These are phyloP conservation scores for Halyomorpha halys DNA, from an alignment of 1,140 invertebrate species.

Conservation along the genomic window DNA sequence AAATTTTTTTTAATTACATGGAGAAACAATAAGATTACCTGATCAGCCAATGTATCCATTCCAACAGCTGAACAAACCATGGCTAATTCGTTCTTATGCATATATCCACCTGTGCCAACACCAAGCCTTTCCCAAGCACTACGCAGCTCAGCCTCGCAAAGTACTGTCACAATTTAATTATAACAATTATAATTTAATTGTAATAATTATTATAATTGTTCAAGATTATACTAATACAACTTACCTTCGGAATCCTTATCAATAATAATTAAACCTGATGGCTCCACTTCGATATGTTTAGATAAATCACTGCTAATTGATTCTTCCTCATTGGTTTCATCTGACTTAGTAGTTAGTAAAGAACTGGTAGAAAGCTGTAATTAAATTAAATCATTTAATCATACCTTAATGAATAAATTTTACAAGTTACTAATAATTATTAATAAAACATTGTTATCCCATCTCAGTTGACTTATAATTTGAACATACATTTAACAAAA, in stretches of 20 bases:
- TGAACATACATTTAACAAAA: too few species aligned
- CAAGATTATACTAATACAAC: not conserved
- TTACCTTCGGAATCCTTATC: constrained; percentile 24
- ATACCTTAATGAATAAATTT: not conserved
- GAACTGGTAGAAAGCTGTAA: too few species aligned
- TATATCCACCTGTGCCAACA: constrained; percentile 48
- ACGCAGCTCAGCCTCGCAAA: constrained; percentile 33
- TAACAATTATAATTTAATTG: not conserved
- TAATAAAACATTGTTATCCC: not conserved
- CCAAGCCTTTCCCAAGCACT: constrained; percentile 47
- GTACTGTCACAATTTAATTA: constrained; percentile 8
- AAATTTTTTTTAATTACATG: too few species aligned
- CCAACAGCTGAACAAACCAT: constrained; percentile 52
- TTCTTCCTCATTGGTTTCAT: constrained; percentile 24
- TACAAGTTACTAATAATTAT: not conserved
- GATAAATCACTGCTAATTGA: not conserved
- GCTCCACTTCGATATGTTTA: not conserved
- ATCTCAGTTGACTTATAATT: not conserved
- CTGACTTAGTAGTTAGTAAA: not conserved
- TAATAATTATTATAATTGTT: not conserved
- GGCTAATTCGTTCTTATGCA: constrained; percentile 47
- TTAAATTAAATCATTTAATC: too few species aligned
- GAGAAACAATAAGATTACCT: constrained; percentile 36
- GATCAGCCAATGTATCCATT: constrained; percentile 47
- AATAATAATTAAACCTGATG: constrained; percentile 11